These are phyloP conservation scores for Gavia stellata DNA, from an alignment of 2,113 vertebrate species.

Conservation along the genomic window DNA sequence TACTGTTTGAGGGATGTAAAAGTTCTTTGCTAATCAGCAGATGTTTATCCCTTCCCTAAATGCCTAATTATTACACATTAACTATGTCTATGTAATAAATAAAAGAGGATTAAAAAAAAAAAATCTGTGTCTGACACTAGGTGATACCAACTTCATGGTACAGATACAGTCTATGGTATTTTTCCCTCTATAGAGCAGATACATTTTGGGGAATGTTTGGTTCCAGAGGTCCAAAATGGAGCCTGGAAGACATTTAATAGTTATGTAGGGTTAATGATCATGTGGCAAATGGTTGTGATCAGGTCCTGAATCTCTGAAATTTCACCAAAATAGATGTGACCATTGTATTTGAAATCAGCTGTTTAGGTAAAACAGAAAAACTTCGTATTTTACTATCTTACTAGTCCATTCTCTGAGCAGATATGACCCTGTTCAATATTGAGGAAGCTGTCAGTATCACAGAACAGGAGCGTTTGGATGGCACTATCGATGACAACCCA, in stretches of 20 bases:
- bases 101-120: background rate
- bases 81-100: background rate
- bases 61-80: background rate
- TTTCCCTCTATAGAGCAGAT: no score
- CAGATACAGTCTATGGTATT: background rate
- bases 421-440: background rate
- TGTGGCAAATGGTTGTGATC: fast-evolving
- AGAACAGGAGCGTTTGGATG: background rate
- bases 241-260: background rate
- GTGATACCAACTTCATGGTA: background rate
- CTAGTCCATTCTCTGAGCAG: background rate
- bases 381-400: background rate
- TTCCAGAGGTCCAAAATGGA: background rate
- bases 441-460: background rate
- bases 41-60: background rate
- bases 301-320: background rate
- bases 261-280: background rate
- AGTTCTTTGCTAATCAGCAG: background rate
- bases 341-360: background rate
- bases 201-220: background rate
- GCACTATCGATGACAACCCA: background rate
- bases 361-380: background rate
- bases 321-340: background rate
- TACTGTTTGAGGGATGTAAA: background rate
- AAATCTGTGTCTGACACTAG: background rate